Evolutionary conservation across 2,888 invertebrate genomes (phyloP).

Genomic region (Volucella zonaria): DNA sequence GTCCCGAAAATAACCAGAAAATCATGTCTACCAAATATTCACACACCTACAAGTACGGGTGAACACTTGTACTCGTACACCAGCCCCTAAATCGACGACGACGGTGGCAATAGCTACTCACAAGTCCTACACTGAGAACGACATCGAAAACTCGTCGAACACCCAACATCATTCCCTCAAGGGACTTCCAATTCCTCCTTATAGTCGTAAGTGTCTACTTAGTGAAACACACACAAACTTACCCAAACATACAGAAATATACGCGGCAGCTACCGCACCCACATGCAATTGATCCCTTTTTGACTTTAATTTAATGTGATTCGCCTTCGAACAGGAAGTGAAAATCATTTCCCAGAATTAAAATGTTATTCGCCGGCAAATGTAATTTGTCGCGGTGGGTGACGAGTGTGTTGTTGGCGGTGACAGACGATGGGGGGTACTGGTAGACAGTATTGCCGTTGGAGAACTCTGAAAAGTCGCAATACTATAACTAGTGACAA

Average conservation of each 20-base stretch:
- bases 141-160: conserved; percentile 60
- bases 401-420: background rate
- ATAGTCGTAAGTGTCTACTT: conserved; percentile 36
- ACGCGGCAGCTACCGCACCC: conserved; percentile 35
- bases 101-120: conserved; percentile 7
- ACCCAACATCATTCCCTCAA: background rate
- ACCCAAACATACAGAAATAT: background rate
- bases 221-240: conserved; percentile 25
- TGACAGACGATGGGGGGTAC: background rate
- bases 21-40: conserved; percentile 53
- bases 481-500: no score
- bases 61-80: background rate
- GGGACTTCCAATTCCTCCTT: conserved; percentile 24
- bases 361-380: conserved; percentile 48
- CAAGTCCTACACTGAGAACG: conserved; percentile 26
- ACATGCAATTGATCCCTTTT: conserved; percentile 60
- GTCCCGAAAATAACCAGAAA: conserved; percentile 56
- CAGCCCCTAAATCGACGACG: background rate
- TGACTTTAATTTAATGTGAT: conserved; percentile 64
- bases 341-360: conserved; percentile 46
- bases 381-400: conserved; percentile 52
- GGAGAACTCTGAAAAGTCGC: no score
- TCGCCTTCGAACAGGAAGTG: conserved; percentile 47
- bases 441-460: no score
- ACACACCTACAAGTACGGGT: background rate